phyloP scores from a whole-genome alignment of 2,888 invertebrate genomes.

The Hirtodrosophila histrioides region DNA sequence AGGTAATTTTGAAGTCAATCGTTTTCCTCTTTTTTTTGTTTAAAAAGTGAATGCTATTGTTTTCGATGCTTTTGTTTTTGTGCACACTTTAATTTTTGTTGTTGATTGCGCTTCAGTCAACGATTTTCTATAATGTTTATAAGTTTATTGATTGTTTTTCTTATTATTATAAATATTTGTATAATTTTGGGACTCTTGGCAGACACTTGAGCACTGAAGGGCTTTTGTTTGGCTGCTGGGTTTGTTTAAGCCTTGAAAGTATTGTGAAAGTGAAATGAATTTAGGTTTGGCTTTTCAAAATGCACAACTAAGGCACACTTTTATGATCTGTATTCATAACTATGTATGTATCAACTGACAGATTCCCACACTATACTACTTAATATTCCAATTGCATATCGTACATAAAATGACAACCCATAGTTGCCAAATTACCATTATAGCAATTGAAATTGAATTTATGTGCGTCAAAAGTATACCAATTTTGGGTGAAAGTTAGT shows the following conservation, averaged over 20 bases:
- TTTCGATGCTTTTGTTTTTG: constrained; percentile 43
- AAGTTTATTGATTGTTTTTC: constrained; percentile 67
- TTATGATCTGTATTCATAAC: constrained; percentile 37
- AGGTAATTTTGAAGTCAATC: constrained; percentile 39
- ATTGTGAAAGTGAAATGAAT: constrained; percentile 47
- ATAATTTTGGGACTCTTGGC: constrained; percentile 33
- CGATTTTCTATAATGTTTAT: constrained; percentile 61
- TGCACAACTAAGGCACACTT: no score
- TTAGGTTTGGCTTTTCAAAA: background rate
- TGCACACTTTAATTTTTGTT: constrained; percentile 36
- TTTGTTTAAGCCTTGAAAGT: constrained; percentile 33
- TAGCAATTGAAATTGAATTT: constrained; percentile 19
- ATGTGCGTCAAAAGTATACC: constrained; percentile 40
- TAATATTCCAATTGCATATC: constrained; percentile 60
- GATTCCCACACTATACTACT: constrained; percentile 43
- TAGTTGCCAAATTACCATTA: constrained; percentile 11
- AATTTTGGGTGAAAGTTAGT: constrained; percentile 47
- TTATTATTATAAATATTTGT: constrained; percentile 65
- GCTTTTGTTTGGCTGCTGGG: constrained; percentile 33
- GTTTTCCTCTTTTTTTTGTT: constrained; percentile 26
- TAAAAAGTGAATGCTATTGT: constrained; percentile 63
- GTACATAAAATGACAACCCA: constrained; percentile 29
- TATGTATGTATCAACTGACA: constrained; percentile 14
- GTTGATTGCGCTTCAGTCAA: constrained; percentile 67
- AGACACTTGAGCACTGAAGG: constrained; percentile 41